phyloP scores from a whole-genome alignment of 2,888 invertebrate genomes.

The Limnephilus rhombicus region DNA sequence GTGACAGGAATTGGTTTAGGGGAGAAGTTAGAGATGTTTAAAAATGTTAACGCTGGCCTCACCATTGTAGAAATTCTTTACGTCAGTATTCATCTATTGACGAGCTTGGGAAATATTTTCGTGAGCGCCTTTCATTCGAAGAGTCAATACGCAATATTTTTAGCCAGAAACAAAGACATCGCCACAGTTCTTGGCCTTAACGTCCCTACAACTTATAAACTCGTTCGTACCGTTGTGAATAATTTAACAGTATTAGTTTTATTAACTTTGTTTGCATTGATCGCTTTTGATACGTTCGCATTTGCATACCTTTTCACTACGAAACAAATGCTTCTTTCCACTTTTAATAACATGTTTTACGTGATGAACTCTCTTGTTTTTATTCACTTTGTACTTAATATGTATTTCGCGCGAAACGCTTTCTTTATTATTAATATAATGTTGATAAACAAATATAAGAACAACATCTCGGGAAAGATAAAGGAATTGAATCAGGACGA shows the following conservation, averaged over 20 bases:
- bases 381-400: neutral
- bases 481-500: neutral
- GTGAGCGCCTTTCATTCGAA: neutral
- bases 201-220: neutral
- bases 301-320: neutral
- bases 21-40: neutral
- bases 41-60: neutral
- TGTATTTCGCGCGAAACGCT: neutral
- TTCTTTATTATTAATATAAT: conserved; percentile 9
- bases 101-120: neutral
- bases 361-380: neutral
- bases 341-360: neutral
- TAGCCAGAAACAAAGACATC: neutral
- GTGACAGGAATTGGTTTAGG: no score
- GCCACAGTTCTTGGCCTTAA: neutral
- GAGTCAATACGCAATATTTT: neutral
- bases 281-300: neutral
- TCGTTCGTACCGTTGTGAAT: neutral
- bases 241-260: neutral
- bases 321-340: neutral
- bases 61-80: neutral
- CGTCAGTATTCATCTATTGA: neutral
- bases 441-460: neutral
- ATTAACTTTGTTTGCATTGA: neutral
- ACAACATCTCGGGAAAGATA: neutral